phyloP scores from a whole-genome alignment of 1,140 invertebrate genomes.

The Episyrphus balteatus region DNA sequence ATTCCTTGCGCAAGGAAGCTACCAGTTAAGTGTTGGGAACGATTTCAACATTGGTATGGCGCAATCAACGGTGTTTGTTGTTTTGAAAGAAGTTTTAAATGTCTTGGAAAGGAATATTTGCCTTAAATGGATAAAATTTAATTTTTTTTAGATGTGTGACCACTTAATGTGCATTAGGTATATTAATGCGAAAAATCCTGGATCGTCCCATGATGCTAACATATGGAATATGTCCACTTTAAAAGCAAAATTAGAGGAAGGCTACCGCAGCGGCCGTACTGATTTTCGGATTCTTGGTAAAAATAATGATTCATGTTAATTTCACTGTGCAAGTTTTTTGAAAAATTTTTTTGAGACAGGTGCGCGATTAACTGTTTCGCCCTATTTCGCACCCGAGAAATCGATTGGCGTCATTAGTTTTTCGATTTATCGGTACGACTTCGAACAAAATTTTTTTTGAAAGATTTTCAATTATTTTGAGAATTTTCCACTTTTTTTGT shows the following conservation, averaged over 20 bases:
- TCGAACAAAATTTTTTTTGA: too few species aligned
- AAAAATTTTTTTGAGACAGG: too few species aligned
- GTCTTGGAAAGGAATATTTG: background rate
- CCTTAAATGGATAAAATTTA: background rate
- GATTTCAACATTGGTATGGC: background rate
- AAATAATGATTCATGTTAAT: background rate
- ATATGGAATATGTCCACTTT: background rate
- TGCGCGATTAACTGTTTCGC: too few species aligned
- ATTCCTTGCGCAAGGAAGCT: background rate
- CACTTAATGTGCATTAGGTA: background rate
- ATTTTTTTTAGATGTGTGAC: background rate
- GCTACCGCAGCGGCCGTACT: background rate
- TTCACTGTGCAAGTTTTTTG: too few species aligned
- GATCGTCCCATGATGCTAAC: background rate
- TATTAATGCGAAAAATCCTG: constrained; percentile 1
- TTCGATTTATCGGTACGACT: too few species aligned
- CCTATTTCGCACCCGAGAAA: background rate
- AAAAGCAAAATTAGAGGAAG: too few species aligned
- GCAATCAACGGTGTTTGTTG: background rate
- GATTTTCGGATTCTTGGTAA: background rate
- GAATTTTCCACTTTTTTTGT: too few species aligned
- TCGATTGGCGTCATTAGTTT: background rate
- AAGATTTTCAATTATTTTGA: too few species aligned
- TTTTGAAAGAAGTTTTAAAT: background rate
- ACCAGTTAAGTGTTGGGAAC: background rate